Evolutionary conservation across 2,888 invertebrate species (phyloP), one percentile per base, ranked within the genome.

Genomic region (Ecliptopera silaceata): DNA sequence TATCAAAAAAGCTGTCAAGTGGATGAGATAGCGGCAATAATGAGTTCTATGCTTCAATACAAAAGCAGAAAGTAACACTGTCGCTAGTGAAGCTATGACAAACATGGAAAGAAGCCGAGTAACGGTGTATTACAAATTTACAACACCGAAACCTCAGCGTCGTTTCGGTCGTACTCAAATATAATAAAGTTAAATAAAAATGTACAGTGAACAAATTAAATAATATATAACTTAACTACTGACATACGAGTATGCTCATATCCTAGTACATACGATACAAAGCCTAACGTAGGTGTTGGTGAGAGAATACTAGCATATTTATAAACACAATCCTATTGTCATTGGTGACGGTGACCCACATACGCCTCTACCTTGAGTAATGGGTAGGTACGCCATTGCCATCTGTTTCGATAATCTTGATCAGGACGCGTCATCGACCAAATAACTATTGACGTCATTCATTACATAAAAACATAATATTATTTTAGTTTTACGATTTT

Each of bases 281-380:
- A 32, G n/a, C n/a, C n/a, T n/a, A n/a, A 38, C 59, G 13, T 46
- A 36, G 5, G 60, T 63, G 59, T 53, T 61, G 65, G 13, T 8
- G 2, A 13, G 13, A 58, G 64, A 59, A 53, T 22, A 15, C 6
- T 18, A 26, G 36, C 63, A 67, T 71, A 71, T 71, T 71, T 72
- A 70, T 70, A 70, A 45, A 77, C 70, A 74, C 70, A 72, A 68
- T 63, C 69, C 77, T 71, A 79, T 81, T 80, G 80, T 80, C 71
- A 74, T 76, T 77, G 77, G 51, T 56, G 61, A 77, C 81, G 79
- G 60, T 65, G 63, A 66, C 66, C 66, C 59, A 68, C 64, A 59
- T 56, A 62, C 12, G 22, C 17, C 3, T 38, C 22, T 63, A 61
- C 63, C 56, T 63, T 61, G 64, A 63, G 48, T 12, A 18, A 48